These are phyloP conservation scores for Cryptotis parvus DNA, from an alignment of 2,113 vertebrate genomes.

Conservation along the genomic window DNA sequence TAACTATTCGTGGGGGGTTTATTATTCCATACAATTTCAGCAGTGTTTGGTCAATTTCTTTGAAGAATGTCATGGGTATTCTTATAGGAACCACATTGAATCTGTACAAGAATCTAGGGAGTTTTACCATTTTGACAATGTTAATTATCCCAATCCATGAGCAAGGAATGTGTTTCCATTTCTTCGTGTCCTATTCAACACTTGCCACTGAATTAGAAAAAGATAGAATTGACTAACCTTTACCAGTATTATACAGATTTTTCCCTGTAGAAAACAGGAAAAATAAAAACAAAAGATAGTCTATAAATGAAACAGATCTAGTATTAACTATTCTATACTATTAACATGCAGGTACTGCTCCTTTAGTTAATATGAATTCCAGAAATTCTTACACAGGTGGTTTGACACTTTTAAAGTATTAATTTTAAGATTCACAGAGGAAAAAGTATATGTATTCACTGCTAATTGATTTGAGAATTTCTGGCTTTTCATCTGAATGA, in stretches of 20 bases:
- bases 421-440: slow-evolving; percentile 22
- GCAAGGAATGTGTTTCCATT: no score
- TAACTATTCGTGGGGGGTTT: no score
- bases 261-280: not conserved
- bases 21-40: no score
- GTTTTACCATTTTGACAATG: no score
- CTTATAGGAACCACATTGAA: no score
- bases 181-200: no score
- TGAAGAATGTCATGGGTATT: no score
- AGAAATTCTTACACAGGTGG: not conserved
- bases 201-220: slow-evolving; percentile 1
- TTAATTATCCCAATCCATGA: no score
- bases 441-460: not conserved
- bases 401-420: slow-evolving; percentile 31
- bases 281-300: not conserved
- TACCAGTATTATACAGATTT: not conserved
- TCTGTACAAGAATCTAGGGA: no score
- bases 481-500: not conserved
- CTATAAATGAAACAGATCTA: not conserved
- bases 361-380: slow-evolving; percentile 8
- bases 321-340: not conserved
- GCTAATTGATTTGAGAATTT: not conserved
- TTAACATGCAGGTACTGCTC: not conserved
- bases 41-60: no score
- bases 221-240: not conserved